These are phyloP conservation scores for Crenichthys baileyi DNA, from an alignment of 2,797 vertebrate genomes.

Conservation along the genomic window DNA sequence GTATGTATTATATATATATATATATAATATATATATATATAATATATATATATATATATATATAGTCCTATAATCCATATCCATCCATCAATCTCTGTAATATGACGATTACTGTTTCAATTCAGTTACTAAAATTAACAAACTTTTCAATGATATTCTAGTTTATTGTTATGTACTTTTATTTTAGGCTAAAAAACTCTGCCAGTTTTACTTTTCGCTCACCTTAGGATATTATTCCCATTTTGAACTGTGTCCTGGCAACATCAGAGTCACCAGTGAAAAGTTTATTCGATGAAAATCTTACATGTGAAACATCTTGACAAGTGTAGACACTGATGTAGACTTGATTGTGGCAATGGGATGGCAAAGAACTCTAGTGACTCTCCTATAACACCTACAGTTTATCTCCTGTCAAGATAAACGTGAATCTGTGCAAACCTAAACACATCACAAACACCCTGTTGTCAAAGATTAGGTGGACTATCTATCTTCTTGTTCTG, in stretches of 20 bases:
- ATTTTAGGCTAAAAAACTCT: background rate
- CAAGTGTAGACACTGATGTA: conserved; percentile 48
- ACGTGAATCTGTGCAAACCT: conserved; percentile 64
- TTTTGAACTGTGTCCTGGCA: background rate
- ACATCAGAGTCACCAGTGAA: background rate
- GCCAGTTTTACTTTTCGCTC: background rate
- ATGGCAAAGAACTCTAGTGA: conserved; percentile 36
- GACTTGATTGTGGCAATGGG: conserved; percentile 43
- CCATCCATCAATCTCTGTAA: background rate
- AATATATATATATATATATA: too few species aligned
- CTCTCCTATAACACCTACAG: conserved; percentile 64
- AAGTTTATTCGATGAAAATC: conserved; percentile 10
- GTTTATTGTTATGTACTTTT: background rate
- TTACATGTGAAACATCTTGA: conserved; percentile 14
- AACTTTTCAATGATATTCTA: background rate
- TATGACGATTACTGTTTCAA: background rate
- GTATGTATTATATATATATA: too few species aligned
- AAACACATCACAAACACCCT: conserved; percentile 54
- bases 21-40: too few species aligned
- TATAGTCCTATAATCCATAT: too few species aligned
- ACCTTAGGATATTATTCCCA: background rate
- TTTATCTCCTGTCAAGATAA: conserved; percentile 72
- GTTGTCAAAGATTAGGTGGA: conserved; percentile 63
- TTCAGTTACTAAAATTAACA: background rate
- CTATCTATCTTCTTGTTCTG: conserved; percentile 70